Evolutionary conservation across 2,888 invertebrate species (phyloP).

Genomic region (Liposcelis brunnea): DNA sequence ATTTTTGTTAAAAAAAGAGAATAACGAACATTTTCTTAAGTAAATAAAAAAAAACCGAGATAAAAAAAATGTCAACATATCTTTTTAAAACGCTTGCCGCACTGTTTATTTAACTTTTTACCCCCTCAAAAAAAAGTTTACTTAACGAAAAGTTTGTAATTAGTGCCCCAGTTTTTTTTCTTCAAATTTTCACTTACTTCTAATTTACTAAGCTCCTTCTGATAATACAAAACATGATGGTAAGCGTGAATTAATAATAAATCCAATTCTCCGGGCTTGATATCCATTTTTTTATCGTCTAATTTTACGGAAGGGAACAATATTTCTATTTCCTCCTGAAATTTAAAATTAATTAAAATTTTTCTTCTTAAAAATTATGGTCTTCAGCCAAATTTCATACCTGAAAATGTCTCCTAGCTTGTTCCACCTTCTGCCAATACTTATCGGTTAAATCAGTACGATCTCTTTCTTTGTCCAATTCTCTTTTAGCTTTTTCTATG

Average conservation of each 20-base stretch:
- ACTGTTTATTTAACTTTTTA: too few relatives aligned
- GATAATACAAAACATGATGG: slow-evolving; percentile 54
- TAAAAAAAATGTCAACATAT: too few relatives aligned
- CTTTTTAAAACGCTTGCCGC: too few relatives aligned
- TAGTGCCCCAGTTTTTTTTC: too few relatives aligned
- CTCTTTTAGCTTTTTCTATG: slow-evolving; percentile 38
- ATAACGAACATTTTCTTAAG: too few relatives aligned
- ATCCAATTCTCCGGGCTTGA: slow-evolving; percentile 51
- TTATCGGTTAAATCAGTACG: slow-evolving; percentile 48
- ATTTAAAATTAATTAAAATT: slow-evolving; percentile 14
- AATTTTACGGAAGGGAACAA: slow-evolving; percentile 56
- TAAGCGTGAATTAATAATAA: slow-evolving; percentile 63
- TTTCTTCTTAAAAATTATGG: too few relatives aligned
- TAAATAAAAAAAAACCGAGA: neutral
- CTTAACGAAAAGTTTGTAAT: too few relatives aligned
- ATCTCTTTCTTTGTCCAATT: slow-evolving; percentile 37
- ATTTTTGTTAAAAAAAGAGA: slow-evolving; percentile 11
- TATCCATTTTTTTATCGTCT: slow-evolving; percentile 40
- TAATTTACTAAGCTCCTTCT: slow-evolving; percentile 55
- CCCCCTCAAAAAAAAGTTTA: too few relatives aligned
- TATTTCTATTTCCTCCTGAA: slow-evolving; percentile 43
- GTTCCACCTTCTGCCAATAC: slow-evolving; percentile 63
- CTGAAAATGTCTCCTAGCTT: slow-evolving; percentile 29
- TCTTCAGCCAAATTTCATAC: slow-evolving; percentile 12
- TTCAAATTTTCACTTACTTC: slow-evolving; percentile 35